These are phyloP conservation scores for Dioctria rufipes DNA, from an alignment of 2,888 invertebrate genomes.

Conservation along the genomic window DNA sequence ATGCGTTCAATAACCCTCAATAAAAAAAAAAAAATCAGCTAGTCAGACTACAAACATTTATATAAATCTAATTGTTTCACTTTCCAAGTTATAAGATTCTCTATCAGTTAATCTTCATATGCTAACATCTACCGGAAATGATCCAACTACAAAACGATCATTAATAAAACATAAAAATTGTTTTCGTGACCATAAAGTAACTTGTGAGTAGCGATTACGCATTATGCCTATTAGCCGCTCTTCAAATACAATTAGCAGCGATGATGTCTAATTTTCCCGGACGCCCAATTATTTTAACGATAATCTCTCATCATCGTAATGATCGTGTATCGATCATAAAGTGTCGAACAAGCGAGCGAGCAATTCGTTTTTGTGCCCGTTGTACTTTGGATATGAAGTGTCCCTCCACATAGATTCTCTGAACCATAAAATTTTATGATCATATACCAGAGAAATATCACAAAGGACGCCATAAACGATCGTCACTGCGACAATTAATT, in stretches of 20 bases:
- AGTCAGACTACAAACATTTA: too few species aligned
- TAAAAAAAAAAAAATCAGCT: too few species aligned
- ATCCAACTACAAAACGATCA: slow-evolving; percentile 17
- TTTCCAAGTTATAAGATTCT: too few species aligned
- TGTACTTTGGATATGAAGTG: not conserved
- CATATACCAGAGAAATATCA: slow-evolving; percentile 27
- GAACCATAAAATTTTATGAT: slow-evolving; percentile 47
- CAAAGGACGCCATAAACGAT: slow-evolving; percentile 49
- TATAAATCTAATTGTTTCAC: too few species aligned
- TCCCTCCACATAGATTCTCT: slow-evolving; percentile 14
- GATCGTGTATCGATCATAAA: slow-evolving; percentile 53
- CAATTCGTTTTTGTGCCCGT: slow-evolving; percentile 1
- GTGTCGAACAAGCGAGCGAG: slow-evolving; percentile 12
- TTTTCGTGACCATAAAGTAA: slow-evolving; percentile 1
- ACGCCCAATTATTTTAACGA: slow-evolving; percentile 52
- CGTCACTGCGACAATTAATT: slow-evolving; percentile 47
- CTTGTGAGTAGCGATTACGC: slow-evolving; percentile 7
- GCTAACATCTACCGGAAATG: not conserved
- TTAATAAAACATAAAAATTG: slow-evolving; percentile 39
- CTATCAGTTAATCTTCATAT: too few species aligned
- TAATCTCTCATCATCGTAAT: slow-evolving; percentile 48
- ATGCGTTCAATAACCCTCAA: too few species aligned
- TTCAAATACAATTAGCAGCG: slow-evolving; percentile 37
- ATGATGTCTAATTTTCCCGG: slow-evolving; percentile 44
- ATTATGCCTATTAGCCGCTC: slow-evolving; percentile 14